Conservation (phyloP, 2,797 vertebrate species). For the Octomys mimax region DNA sequence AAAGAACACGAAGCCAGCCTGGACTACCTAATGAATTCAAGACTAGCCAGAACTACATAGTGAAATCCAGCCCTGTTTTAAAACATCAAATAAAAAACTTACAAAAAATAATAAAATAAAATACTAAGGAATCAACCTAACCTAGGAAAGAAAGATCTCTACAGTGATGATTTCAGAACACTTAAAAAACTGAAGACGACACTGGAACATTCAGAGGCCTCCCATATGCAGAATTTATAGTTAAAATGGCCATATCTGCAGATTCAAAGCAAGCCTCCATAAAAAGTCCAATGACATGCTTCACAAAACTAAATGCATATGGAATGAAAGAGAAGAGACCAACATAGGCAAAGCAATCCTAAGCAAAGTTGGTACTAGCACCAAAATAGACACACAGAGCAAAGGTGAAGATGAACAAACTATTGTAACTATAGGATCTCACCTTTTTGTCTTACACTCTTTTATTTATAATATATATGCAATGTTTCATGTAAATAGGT, state of each 20-base stretch:
- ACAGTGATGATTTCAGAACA: neutral
- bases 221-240: neutral
- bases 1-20: neutral
- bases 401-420: too few species aligned
- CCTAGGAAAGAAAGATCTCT: neutral
- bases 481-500: conserved; percentile 53
- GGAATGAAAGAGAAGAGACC: too few species aligned
- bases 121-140: neutral
- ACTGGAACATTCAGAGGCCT: neutral
- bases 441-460: neutral
- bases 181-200: neutral
- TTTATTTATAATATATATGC: conserved; percentile 60
- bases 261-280: neutral
- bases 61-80: neutral
- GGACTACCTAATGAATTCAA: neutral
- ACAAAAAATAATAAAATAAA: neutral
- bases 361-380: too few species aligned
- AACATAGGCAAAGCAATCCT: too few species aligned
- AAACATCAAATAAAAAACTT: neutral
- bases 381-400: too few species aligned
- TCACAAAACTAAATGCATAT: too few species aligned
- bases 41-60: neutral
- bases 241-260: neutral
- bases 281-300: neutral
- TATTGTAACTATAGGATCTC: too few species aligned